phyloP scores from a whole-genome alignment of 2,797 vertebrate genomes.

The Brotula barbata region DNA sequence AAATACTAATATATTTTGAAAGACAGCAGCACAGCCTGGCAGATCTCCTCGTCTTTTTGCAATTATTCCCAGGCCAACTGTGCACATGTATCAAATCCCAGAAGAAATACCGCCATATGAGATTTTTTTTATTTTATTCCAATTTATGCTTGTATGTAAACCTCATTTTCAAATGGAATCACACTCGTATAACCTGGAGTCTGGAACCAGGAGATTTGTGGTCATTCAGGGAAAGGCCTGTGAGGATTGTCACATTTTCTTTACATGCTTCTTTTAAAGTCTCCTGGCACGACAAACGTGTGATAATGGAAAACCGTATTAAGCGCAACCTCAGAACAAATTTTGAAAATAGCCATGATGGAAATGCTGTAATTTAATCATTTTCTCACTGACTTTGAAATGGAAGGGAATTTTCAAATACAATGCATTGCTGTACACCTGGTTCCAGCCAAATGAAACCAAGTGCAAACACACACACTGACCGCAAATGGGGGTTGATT shows the following conservation, averaged over 20 bases:
- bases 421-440: too few relatives aligned
- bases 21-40: conserved; percentile 10
- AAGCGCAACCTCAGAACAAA: background rate
- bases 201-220: background rate
- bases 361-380: too few relatives aligned
- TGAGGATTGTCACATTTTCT: background rate
- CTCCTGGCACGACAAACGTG: background rate
- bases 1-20: conserved; percentile 41
- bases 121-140: conserved; percentile 20
- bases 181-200: background rate
- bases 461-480: too few relatives aligned
- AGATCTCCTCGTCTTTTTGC: background rate
- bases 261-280: background rate
- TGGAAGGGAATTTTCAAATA: too few relatives aligned
- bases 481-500: too few relatives aligned
- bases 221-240: conserved; percentile 3
- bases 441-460: too few relatives aligned
- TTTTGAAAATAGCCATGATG: too few relatives aligned
- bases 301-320: background rate
- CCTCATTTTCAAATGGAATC: background rate
- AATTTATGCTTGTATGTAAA: conserved; percentile 7
- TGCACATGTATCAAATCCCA: conserved; percentile 19
- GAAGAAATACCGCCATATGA: background rate
- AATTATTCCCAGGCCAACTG: conserved; percentile 9
- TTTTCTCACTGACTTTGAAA: too few relatives aligned